Evolutionary conservation across 2,113 vertebrate genomes (phyloP).

Genomic region (Sylvietta virens): DNA sequence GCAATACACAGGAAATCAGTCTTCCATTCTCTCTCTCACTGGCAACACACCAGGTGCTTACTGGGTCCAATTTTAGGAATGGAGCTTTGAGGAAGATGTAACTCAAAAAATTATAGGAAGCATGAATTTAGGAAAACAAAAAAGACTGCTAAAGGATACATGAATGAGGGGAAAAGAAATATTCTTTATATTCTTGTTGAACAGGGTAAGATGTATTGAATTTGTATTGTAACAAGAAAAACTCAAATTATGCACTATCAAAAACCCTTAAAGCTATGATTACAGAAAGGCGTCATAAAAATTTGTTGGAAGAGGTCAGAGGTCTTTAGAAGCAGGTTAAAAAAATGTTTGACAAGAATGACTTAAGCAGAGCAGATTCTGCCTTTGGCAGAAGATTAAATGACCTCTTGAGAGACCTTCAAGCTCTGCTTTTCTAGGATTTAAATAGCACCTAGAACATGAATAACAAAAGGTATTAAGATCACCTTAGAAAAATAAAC

Average conservation of each 20-base stretch:
- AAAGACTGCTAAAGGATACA: background rate
- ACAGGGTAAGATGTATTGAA: background rate
- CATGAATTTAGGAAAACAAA: background rate
- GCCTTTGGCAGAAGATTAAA: background rate
- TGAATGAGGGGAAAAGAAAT: background rate
- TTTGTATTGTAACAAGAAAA: background rate
- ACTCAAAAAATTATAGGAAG: background rate
- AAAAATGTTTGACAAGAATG: background rate
- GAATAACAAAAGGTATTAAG: background rate
- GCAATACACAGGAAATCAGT: background rate
- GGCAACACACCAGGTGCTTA: background rate
- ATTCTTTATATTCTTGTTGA: background rate
- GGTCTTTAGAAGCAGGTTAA: background rate
- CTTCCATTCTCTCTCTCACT: background rate
- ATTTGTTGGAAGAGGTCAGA: background rate
- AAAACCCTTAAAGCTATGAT: background rate
- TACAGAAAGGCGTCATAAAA: background rate
- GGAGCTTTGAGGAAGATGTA: background rate
- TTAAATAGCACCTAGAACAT: background rate
- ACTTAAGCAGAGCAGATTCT: background rate
- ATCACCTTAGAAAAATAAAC: background rate
- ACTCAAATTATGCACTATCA: background rate
- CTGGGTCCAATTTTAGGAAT: background rate
- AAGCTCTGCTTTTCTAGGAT: background rate
- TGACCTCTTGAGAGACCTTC: background rate